A percentile compares a stretch with the other conserved stretches of the same genome.
phyloP scores from a whole-genome alignment of 2,888 invertebrate species.

The Scaptomyza cyrtandrae region DNA sequence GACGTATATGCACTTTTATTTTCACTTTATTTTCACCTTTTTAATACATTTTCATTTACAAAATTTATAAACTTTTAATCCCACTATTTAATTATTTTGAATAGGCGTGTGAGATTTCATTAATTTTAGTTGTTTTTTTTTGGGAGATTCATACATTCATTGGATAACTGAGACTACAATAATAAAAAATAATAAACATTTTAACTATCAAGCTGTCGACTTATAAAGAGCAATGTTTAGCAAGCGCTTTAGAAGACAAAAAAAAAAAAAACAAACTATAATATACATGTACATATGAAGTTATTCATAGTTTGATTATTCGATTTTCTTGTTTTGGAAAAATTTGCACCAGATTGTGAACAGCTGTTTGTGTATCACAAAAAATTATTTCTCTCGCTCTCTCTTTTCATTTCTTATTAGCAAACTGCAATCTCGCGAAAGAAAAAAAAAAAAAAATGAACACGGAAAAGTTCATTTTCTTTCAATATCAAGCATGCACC shows the following conservation, averaged over 20 bases:
- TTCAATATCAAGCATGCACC: conserved; percentile 14
- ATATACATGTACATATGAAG: conserved; percentile 1
- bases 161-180: conserved; percentile 19
- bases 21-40: conserved; percentile 24
- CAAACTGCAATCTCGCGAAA: background rate
- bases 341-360: conserved; percentile 3
- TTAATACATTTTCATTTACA: conserved; percentile 25
- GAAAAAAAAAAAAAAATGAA: conserved; percentile 5
- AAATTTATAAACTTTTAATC: conserved; percentile 20
- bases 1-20: too few relatives aligned
- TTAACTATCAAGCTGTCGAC: background rate
- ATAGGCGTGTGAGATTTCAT: conserved; percentile 36
- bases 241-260: background rate
- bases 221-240: background rate
- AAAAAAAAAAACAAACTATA: conserved; percentile 11
- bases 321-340: background rate
- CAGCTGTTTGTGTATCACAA: background rate
- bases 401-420: too few relatives aligned
- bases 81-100: conserved; percentile 6
- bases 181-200: conserved; percentile 3
- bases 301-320: conserved; percentile 12
- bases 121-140: conserved; percentile 5
- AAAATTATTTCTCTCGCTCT: background rate
- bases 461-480: background rate
- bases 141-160: conserved; percentile 16